These are phyloP conservation scores for Epizoanthus illoricatus DNA, from an alignment of 92 coral and sea anemone species.

Conservation along the genomic window DNA sequence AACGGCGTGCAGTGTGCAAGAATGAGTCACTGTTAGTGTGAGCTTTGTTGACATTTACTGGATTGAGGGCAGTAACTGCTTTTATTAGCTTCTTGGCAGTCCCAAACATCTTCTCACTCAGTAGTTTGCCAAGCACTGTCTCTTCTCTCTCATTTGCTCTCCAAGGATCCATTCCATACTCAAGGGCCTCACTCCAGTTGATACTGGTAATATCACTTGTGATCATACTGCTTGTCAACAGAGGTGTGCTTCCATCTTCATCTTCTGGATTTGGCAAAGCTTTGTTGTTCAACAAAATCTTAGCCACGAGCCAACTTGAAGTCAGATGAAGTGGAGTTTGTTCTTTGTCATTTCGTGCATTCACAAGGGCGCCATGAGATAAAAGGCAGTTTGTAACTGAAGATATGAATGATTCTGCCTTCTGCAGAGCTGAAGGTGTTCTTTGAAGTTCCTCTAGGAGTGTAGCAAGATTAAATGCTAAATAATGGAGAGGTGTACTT, in stretches of 20 bases:
- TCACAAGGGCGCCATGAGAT: neutral
- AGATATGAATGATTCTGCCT: neutral
- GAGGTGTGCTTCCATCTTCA: neutral
- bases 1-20: neutral
- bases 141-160: neutral
- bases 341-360: neutral
- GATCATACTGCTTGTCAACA: neutral
- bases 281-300: neutral
- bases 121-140: constrained; percentile 2
- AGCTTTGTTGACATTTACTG: neutral
- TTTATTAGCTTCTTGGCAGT: neutral
- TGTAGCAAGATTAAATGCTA: neutral
- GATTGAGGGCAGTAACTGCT: neutral
- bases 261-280: neutral
- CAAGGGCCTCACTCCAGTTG: neutral
- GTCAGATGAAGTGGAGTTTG: neutral
- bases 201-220: neutral
- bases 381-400: neutral
- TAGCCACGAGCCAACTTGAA: neutral
- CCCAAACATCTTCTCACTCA: neutral
- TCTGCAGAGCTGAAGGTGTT: neutral
- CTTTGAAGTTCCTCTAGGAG: neutral
- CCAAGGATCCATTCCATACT: constrained; percentile 4
- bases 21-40: neutral
- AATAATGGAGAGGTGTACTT: neutral